Base-by-base conservation (phyloP, 2,797 vertebrate species). In the Scolopax rusticola region DNA sequence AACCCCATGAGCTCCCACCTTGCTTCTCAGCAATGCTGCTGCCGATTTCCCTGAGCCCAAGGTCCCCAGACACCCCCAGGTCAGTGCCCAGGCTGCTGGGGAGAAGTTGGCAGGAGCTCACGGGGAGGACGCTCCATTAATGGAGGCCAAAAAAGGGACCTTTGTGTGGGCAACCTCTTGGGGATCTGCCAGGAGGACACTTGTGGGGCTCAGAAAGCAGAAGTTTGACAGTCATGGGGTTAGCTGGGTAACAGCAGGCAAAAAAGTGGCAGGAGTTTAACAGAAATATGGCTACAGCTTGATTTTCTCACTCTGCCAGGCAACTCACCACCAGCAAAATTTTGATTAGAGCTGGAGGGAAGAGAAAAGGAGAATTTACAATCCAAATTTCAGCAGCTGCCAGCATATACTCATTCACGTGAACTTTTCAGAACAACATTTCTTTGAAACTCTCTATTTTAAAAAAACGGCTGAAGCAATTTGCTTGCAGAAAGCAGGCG, bases 11-110 rank as follows among this genome's bases (percentile, higher is more conserved):
- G 53, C 24, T n/a, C 15, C 25, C 51, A n/a, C 41, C 41, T 41
- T 1, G 25, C 51, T 51, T 13, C 77, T n/a, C 4, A 28, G 41
- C 36, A 16, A 1, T 5, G 59, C 78, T 38, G 41, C 6, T 3
- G 2, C 33, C 38, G 14, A 12, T 33, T 41, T 1, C 27, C 21
- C 63, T 32, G 27, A 63, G 6, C n/a, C 25, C 3, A 0, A 47
- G 15, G 15, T 3, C 57, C 69, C 16, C 19, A 43, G 21, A 60
- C 43, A 28, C 36, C 40, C 73, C 77, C 61, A 87, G 84, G 90
- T 65, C 92, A 56, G 63, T 27, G 8, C 76, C 15, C 48, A 45
- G 32, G 53, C 36, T 33, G 14, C 53, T 18, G 2, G 81, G 23
- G 21, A 12, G n/a, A n/a, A n/a, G 3, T 1, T 78, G 89, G 84